Evolutionary conservation across 2,113 vertebrate genomes (phyloP), one percentile per base, ranked within the genome.

Genomic region (Labrus mixtus): DNA sequence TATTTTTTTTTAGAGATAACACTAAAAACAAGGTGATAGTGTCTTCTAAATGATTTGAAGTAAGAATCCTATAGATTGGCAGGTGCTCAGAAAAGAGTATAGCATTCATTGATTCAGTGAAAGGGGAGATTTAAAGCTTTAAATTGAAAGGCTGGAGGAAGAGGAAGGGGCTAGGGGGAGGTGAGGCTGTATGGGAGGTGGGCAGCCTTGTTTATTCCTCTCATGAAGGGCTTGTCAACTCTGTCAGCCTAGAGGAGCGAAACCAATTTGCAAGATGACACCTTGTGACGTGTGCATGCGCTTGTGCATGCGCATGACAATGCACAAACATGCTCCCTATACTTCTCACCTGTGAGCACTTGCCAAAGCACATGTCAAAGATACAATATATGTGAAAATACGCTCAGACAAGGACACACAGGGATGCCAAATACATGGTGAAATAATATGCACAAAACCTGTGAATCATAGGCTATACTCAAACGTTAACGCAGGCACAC

Each of bases 211-310:
- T 92, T 91, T 90, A 89, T 89, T 76, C 80, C 88, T 87, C 74
- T 88, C 88, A 90, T 92, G 87, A 90, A 88, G 87, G 87, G 64
- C 87, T 89, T 92, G 91, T 92, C 91, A 90, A 82, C 83, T 90
- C 87, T 86, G 90, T 86, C 88, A 89, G 72, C 82, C 85, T 69
- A 85, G 73, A 88, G 85, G 87, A 90, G 84, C 85, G 78, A 87
- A 91, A 91, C 84, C 87, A 89, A 92, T 92, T 91, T 92, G 83
- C 82, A 74, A 80, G 67, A 79, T 89, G 87, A 91, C 90, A 90
- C 83, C 70, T 87, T 68, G 66, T 85, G 87, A 90, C 22, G 25
- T 68, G 67, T 25, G 66, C 20, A 71, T 43, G 62, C 16, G 19
- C 60, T 58, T 22, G 19, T 33, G 71, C 67, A 3, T 76, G 78